Base-by-base conservation (phyloP, 2,113 vertebrate species). In the Serilophus lunatus region DNA sequence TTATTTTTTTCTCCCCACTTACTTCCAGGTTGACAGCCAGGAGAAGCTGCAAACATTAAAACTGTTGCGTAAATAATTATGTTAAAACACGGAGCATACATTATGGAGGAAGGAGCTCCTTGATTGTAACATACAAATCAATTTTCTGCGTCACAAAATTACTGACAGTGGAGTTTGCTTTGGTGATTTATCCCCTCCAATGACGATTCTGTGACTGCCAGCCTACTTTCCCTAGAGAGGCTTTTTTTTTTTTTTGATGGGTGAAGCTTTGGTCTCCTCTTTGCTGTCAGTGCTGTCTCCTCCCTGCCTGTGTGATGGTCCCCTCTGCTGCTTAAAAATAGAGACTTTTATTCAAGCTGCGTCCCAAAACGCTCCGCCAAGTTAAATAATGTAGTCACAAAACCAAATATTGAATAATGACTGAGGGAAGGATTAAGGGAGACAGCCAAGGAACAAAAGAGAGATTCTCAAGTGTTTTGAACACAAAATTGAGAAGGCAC, bases 41-140 rank as follows among this genome's bases (percentile, higher is more conserved):
- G 36, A 74, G 91, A 91, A 90, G 84, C 88, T 96, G 90, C 72
- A 65, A 88, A 93, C 68, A 53, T 96, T 96, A 87, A 95, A 96
- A 96, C 60, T 35, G 96, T 96, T 95, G 85, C 20, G 3, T 92
- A 96, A 96, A 97, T 97, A 97, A 98, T 98, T 95, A 97, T 57
- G 93, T 94, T 95, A 97, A 98, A 97, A 96, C 23, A 69, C 94
- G 36, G 49, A 96, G 96, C 92, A 92, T 92, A 93, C 97, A 88
- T 98, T 95, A 97, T 63, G 50, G 51, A 92, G 88, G 96, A 83
- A 96, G 94, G 95, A 18, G 60, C 88, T 70, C 86, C 96, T 97
- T 94, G 97, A 97, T 97, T 92, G 93, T 96, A 92, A 93, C 96
- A 91, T 54, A 87, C 57, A 42, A 96, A 94, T 96, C 97, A 95